Percentiles rank a stretch among this genome's conserved stretches.
phyloP scores from a whole-genome alignment of 2,888 invertebrate genomes.

The Dendrolimus houi region DNA sequence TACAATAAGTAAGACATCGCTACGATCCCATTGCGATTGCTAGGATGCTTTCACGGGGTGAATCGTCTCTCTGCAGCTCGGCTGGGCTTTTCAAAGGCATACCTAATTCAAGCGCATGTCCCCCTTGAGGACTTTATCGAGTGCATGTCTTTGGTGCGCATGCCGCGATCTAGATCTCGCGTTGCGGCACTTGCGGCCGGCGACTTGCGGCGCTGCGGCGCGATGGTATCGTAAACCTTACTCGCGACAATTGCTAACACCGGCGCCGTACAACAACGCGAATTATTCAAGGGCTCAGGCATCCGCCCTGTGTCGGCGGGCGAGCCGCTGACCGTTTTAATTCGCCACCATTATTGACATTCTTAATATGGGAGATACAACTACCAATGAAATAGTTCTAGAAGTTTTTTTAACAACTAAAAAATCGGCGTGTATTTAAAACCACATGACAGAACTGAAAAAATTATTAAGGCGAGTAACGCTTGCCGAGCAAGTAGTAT shows the following conservation, averaged over 20 bases:
- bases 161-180: slow-evolving; percentile 68
- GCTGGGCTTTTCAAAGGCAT: slow-evolving; percentile 61
- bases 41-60: slow-evolving; percentile 13
- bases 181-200: slow-evolving; percentile 39
- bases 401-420: too few relatives aligned
- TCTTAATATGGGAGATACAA: neutral
- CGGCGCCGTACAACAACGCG: slow-evolving; percentile 49
- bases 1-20: neutral
- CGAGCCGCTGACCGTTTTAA: slow-evolving; percentile 10
- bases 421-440: too few relatives aligned
- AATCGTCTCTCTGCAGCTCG: neutral
- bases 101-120: slow-evolving; percentile 50
- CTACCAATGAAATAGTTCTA: too few relatives aligned
- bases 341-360: slow-evolving; percentile 18
- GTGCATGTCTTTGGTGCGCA: slow-evolving; percentile 55
- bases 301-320: slow-evolving; percentile 19
- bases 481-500: too few relatives aligned
- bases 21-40: slow-evolving; percentile 3
- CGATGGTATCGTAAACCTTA: slow-evolving; percentile 62
- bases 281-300: slow-evolving; percentile 47
- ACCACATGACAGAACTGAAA: too few relatives aligned
- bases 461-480: too few relatives aligned
- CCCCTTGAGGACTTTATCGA: slow-evolving; percentile 65
- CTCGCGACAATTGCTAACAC: slow-evolving; percentile 71
- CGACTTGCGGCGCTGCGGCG: slow-evolving; percentile 34